These are phyloP conservation scores for Barypeithes pellucidus DNA, from an alignment of 2,888 invertebrate genomes.

Conservation along the genomic window DNA sequence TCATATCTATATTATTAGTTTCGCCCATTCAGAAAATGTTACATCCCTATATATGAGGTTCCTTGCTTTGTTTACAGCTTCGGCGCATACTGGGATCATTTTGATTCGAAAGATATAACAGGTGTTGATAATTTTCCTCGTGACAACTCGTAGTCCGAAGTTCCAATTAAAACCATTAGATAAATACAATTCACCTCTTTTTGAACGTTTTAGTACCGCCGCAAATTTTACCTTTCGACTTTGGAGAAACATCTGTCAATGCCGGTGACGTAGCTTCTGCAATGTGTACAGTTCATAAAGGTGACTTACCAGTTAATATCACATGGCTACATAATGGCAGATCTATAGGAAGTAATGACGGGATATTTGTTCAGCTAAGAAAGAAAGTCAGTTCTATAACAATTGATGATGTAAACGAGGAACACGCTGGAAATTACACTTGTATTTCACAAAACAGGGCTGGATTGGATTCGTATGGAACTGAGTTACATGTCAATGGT, in stretches of 20 bases:
- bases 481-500: constrained; percentile 82
- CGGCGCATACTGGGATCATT: not conserved
- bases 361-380: constrained; percentile 68
- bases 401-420: constrained; percentile 76
- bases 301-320: constrained; percentile 84
- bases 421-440: constrained; percentile 83
- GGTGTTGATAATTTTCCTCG: not conserved
- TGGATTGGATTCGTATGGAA: constrained; percentile 61
- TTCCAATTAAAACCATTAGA: too few species aligned
- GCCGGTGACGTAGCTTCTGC: constrained; percentile 63
- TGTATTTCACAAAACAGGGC: constrained; percentile 76
- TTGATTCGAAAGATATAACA: not conserved
- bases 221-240: constrained; percentile 84
- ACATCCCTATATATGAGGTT: too few species aligned
- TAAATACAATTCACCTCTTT: too few species aligned
- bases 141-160: too few species aligned
- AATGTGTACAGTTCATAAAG: constrained; percentile 80
- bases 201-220: constrained; percentile 80
- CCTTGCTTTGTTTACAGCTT: too few species aligned
- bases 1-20: too few species aligned
- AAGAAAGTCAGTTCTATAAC: constrained; percentile 77
- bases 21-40: too few species aligned
- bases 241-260: constrained; percentile 79
- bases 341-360: constrained; percentile 60
- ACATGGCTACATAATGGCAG: constrained; percentile 78